Evolutionary conservation across 1,140 invertebrate genomes (phyloP).

Genomic region (Heliothis subflexa): DNA sequence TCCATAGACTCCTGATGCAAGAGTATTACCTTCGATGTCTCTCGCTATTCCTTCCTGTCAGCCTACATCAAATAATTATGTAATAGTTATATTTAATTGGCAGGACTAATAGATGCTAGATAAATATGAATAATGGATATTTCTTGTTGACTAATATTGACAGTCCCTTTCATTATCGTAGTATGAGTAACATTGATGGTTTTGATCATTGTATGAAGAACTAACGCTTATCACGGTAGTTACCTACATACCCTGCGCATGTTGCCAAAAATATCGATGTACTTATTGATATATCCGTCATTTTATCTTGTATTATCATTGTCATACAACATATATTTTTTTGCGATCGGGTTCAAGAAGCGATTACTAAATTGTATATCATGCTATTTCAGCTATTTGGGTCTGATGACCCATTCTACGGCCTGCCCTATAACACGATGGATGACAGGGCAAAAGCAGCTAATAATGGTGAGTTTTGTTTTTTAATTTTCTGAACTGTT

Average conservation of each 20-base stretch:
- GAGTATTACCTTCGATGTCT: constrained; percentile 64
- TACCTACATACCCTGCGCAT: neutral
- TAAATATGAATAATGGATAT: constrained; percentile 44
- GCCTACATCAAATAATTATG: constrained; percentile 63
- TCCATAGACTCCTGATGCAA: constrained; percentile 67
- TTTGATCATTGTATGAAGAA: neutral
- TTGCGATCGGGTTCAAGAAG: neutral
- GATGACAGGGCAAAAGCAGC: constrained; percentile 74
- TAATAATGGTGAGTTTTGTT: constrained; percentile 73
- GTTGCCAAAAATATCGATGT: neutral
- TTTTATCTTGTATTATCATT: constrained; percentile 41
- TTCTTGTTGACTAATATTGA: constrained; percentile 18
- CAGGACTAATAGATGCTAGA: constrained; percentile 41
- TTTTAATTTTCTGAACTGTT: constrained; percentile 29
- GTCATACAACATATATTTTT: neutral
- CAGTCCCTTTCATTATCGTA: neutral
- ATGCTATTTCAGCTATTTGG: constrained; percentile 80
- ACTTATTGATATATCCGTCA: constrained; percentile 24
- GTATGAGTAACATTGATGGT: constrained; percentile 8
- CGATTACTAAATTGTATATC: constrained; percentile 28
- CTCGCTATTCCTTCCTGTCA: constrained; percentile 61
- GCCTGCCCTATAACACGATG: constrained; percentile 75
- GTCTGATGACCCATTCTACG: constrained; percentile 84
- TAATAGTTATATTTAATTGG: constrained; percentile 55
- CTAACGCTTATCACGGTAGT: constrained; percentile 13